Evolutionary conservation across 2,797 vertebrate genomes (phyloP).

Genomic region (Acrocephalus scirpaceus): DNA sequence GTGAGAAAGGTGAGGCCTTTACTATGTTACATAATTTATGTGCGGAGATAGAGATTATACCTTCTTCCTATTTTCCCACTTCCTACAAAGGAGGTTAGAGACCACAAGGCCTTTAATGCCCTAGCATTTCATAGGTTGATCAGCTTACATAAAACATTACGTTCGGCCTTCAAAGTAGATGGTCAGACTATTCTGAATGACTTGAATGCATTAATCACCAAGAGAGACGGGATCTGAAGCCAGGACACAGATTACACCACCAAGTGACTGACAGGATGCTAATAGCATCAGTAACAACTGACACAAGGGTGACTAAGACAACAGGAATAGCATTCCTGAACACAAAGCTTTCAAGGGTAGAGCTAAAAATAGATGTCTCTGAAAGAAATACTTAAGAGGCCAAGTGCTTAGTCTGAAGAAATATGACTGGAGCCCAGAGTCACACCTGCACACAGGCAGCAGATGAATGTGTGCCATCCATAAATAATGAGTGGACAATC

Average conservation of each 20-base stretch:
- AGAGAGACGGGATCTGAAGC: background rate
- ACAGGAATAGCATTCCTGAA: background rate
- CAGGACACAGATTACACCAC: background rate
- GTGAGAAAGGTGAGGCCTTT: background rate
- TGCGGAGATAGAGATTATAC: background rate
- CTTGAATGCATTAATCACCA: background rate
- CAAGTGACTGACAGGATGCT: background rate
- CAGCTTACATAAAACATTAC: background rate
- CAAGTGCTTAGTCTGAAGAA: background rate
- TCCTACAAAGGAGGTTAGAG: background rate
- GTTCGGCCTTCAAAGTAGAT: background rate
- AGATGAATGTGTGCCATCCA: background rate
- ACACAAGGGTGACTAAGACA: background rate
- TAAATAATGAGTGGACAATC: background rate
- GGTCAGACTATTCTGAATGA: background rate
- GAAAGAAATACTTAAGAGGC: background rate
- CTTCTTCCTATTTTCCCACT: background rate
- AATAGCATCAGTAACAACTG: background rate
- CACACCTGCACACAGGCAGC: background rate
- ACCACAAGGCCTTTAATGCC: background rate
- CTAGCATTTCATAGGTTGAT: background rate
- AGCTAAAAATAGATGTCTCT: background rate
- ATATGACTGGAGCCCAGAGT: background rate
- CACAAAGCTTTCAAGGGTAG: background rate
- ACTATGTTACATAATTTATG: background rate